These are phyloP conservation scores for Parnassius apollo DNA, from an alignment of 2,888 invertebrate genomes.

Conservation along the genomic window DNA sequence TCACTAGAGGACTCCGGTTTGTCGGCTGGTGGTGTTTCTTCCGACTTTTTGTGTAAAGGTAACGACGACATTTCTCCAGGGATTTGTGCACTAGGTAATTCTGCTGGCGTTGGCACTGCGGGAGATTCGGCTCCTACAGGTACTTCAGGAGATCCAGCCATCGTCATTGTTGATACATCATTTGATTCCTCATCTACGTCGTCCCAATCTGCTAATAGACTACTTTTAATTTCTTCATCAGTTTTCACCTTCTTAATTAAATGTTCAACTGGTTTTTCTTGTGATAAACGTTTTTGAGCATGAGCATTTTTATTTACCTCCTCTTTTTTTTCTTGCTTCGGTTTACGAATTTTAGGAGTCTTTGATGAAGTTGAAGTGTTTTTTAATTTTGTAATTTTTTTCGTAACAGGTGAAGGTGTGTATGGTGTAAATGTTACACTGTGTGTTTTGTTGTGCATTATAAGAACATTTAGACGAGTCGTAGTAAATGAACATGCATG, in stretches of 20 bases:
- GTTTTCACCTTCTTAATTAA: constrained; percentile 77
- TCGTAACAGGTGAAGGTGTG: constrained; percentile 66
- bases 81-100: constrained; percentile 52
- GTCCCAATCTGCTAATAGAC: constrained; percentile 89
- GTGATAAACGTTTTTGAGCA: constrained; percentile 64
- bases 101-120: constrained; percentile 62
- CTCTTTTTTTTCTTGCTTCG: constrained; percentile 58
- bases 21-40: constrained; percentile 45
- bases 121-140: constrained; percentile 62
- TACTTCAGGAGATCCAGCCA: constrained; percentile 59
- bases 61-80: constrained; percentile 45
- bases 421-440: constrained; percentile 75
- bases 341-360: constrained; percentile 54
- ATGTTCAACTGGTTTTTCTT: constrained; percentile 45
- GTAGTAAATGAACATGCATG: constrained; percentile 84
- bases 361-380: constrained; percentile 48
- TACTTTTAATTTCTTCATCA: constrained; percentile 84
- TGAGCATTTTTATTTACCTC: constrained; percentile 59
- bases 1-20: constrained; percentile 74
- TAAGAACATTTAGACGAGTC: constrained; percentile 86
- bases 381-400: constrained; percentile 54
- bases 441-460: constrained; percentile 87
- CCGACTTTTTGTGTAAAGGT: constrained; percentile 49
- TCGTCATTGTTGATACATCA: constrained; percentile 52
- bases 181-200: constrained; percentile 78